Percentiles rank a stretch among this genome's conserved stretches.
These are phyloP conservation scores for Drosophila pegasa DNA, from an alignment of 2,888 invertebrate species.

Conservation along the genomic window DNA sequence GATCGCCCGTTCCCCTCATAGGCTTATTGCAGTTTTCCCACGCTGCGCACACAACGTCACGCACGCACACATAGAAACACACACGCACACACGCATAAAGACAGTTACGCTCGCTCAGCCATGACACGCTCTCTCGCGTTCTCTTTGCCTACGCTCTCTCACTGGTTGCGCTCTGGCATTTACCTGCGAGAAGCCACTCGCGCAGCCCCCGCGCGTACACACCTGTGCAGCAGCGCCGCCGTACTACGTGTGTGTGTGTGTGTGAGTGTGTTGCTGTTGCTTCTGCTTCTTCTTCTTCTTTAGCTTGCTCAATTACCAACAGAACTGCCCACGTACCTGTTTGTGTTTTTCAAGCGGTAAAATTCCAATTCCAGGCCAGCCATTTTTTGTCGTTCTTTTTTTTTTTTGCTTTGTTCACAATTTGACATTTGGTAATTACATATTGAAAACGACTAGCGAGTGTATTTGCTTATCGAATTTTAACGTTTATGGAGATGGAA, in stretches of 20 bases:
- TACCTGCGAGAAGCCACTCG: slow-evolving; percentile 67
- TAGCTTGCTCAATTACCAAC: slow-evolving; percentile 72
- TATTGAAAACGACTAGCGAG: slow-evolving; percentile 23
- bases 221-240: slow-evolving; percentile 55
- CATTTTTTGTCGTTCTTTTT: slow-evolving; percentile 36
- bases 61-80: not conserved
- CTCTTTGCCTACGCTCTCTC: slow-evolving; percentile 32
- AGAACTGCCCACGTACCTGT: slow-evolving; percentile 77
- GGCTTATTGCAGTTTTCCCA: slow-evolving; percentile 64
- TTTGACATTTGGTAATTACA: slow-evolving; percentile 18
- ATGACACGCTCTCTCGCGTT: slow-evolving; percentile 54
- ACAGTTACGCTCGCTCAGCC: slow-evolving; percentile 76
- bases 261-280: slow-evolving; percentile 27
- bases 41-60: slow-evolving; percentile 57
- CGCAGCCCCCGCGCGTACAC: slow-evolving; percentile 52
- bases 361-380: slow-evolving; percentile 29
- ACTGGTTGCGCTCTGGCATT: slow-evolving; percentile 41
- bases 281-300: slow-evolving; percentile 48
- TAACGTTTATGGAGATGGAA: slow-evolving; percentile 27
- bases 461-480: slow-evolving; percentile 36
- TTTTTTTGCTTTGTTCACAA: slow-evolving; percentile 15
- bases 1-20: slow-evolving; percentile 10
- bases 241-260: slow-evolving; percentile 17
- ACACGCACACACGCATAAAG: slow-evolving; percentile 21
- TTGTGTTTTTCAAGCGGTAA: slow-evolving; percentile 44